Percentiles rank a stretch among this genome's conserved stretches.
These are phyloP conservation scores for Perognathus longimembris DNA, from an alignment of 2,113 vertebrate genomes.

Conservation along the genomic window DNA sequence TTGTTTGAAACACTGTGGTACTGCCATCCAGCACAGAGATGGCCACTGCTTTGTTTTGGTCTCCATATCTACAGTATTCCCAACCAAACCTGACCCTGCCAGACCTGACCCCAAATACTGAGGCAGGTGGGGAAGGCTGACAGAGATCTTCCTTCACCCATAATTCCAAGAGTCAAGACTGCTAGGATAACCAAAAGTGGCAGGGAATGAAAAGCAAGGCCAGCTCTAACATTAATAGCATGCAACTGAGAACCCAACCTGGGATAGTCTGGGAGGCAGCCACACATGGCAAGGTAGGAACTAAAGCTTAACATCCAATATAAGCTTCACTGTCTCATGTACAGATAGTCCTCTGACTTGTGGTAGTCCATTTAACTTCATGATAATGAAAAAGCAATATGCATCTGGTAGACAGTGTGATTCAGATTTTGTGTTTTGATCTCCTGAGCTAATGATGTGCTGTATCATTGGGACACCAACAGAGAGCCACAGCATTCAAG, in stretches of 20 bases:
- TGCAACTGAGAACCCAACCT: not conserved
- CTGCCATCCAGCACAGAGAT: not conserved
- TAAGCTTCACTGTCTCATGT: too few relatives aligned
- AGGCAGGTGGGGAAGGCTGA: not conserved
- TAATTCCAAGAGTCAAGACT: not conserved
- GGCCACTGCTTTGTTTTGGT: not conserved
- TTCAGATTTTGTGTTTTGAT: not conserved
- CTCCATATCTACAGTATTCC: not conserved
- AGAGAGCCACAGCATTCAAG: not conserved
- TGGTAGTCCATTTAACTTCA: not conserved
- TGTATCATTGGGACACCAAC: too few relatives aligned
- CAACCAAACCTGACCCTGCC: not conserved
- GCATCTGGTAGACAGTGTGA: not conserved
- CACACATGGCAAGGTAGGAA: not conserved
- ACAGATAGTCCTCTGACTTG: not conserved
- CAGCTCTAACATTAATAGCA: not conserved
- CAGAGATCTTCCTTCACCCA: rapidly evolving
- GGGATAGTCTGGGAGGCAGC: not conserved
- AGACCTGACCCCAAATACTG: too few relatives aligned
- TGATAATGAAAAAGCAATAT: not conserved
- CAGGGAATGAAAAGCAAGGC: not conserved
- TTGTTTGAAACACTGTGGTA: not conserved
- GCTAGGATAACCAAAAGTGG: not conserved
- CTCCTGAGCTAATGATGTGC: not conserved
- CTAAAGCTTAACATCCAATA: not conserved